Percentiles rank a stretch among this genome's conserved stretches.
phyloP scores from a whole-genome alignment of 2,797 vertebrate genomes.

The Dicrostonyx torquatus region DNA sequence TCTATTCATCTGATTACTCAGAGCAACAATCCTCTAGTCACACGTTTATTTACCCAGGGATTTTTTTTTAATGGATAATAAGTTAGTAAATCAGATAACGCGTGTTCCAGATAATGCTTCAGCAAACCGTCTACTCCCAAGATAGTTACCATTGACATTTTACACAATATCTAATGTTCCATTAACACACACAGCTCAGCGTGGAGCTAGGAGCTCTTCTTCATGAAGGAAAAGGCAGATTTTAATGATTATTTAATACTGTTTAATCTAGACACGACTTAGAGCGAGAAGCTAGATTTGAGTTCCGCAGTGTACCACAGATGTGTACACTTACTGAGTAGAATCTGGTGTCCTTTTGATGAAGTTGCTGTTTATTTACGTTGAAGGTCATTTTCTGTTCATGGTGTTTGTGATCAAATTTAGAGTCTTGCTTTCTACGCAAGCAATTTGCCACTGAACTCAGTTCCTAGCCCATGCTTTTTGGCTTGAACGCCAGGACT shows the following conservation, averaged over 20 bases:
- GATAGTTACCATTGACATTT: slow-evolving; percentile 81
- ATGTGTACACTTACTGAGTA: slow-evolving; percentile 89
- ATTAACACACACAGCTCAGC: slow-evolving; percentile 63
- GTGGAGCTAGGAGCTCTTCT: slow-evolving; percentile 75
- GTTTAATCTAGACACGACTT: slow-evolving; percentile 84
- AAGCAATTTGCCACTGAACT: neutral
- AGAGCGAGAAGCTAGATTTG: slow-evolving; percentile 85
- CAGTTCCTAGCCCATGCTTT: neutral
- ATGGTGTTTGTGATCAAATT: neutral
- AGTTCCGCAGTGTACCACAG: slow-evolving; percentile 79
- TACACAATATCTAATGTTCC: slow-evolving; percentile 72
- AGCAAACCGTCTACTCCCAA: slow-evolving; percentile 80
- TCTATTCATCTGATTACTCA: slow-evolving; percentile 88
- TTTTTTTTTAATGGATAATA: slow-evolving; percentile 85
- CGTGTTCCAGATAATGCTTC: slow-evolving; percentile 82
- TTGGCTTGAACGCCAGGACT: slow-evolving; percentile 91
- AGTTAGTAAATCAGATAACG: slow-evolving; percentile 87
- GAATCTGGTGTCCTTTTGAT: slow-evolving; percentile 94
- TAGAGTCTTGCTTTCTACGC: neutral
- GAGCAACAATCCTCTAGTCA: slow-evolving; percentile 87
- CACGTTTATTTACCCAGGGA: slow-evolving; percentile 86
- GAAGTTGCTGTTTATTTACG: slow-evolving; percentile 91
- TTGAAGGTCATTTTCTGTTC: slow-evolving; percentile 81
- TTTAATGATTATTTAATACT: slow-evolving; percentile 85
- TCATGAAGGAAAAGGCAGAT: slow-evolving; percentile 82